A percentile compares a stretch with the other conserved stretches of the same genome.
These are phyloP conservation scores for Euglossa dilemma DNA, from an alignment of 1,140 invertebrate genomes.

Conservation along the genomic window DNA sequence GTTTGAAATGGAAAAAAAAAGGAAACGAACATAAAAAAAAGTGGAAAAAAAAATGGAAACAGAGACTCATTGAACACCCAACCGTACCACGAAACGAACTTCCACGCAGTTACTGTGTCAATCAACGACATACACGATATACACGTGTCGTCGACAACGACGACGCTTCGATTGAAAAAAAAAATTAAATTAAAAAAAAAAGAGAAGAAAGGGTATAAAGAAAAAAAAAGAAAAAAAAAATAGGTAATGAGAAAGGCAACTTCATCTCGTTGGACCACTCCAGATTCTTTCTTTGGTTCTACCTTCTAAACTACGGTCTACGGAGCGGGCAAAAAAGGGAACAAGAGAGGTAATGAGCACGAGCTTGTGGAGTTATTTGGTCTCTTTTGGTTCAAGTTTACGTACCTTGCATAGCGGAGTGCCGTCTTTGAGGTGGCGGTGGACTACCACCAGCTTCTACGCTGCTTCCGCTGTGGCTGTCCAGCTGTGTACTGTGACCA, in stretches of 20 bases:
- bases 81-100: neutral
- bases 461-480: slow-evolving; percentile 87
- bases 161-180: neutral
- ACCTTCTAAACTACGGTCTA: slow-evolving; percentile 62
- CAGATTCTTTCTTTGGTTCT: slow-evolving; percentile 51
- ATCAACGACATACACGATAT: slow-evolving; percentile 10
- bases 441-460: slow-evolving; percentile 83
- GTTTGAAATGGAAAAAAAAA: neutral
- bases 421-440: slow-evolving; percentile 81
- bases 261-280: slow-evolving; percentile 22
- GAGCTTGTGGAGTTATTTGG: slow-evolving; percentile 49
- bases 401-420: slow-evolving; percentile 83
- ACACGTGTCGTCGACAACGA: neutral
- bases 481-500: slow-evolving; percentile 91
- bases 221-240: neutral
- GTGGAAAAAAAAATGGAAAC: neutral
- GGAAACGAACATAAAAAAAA: too few relatives aligned
- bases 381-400: slow-evolving; percentile 58
- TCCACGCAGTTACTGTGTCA: slow-evolving; percentile 10
- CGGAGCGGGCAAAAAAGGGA: slow-evolving; percentile 52
- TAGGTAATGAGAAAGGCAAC: neutral
- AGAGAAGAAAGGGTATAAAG: neutral
- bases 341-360: slow-evolving; percentile 54
- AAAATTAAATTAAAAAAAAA: neutral
- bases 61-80: slow-evolving; percentile 34